Conservation (phyloP, 2,888 invertebrate species). For the Microctonus hyperodae region DNA sequence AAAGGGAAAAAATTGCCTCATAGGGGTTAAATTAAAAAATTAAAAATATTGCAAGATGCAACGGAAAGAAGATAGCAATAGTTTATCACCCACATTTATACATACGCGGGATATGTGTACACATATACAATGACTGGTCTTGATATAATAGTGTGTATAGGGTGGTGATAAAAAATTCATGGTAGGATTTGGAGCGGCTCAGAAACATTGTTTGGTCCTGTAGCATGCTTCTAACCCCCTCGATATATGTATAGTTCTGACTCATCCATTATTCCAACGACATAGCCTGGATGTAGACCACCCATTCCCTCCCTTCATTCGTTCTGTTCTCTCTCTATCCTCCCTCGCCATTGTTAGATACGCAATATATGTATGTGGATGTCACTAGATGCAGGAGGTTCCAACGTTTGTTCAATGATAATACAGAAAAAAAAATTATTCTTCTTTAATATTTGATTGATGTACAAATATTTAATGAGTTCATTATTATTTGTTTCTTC, state of each 20-base stretch:
- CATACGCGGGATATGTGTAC: too few species aligned
- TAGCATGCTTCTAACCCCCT: slow-evolving; percentile 47
- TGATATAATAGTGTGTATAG: slow-evolving; percentile 8
- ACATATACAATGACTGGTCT: too few species aligned
- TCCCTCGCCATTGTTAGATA: not conserved
- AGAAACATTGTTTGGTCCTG: slow-evolving; percentile 54
- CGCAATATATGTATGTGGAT: not conserved
- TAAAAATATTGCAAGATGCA: not conserved
- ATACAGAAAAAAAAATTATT: not conserved
- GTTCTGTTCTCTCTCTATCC: not conserved
- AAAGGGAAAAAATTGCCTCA: too few species aligned
- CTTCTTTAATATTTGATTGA: not conserved
- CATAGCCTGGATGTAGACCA: slow-evolving; percentile 37
- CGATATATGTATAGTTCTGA: slow-evolving; percentile 17
- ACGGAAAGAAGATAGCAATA: not conserved
- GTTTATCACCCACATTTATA: too few species aligned
- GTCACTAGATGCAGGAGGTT: not conserved
- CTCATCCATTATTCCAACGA: slow-evolving; percentile 55
- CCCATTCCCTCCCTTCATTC: slow-evolving; percentile 6
- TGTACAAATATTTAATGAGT: not conserved
- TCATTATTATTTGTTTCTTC: not conserved
- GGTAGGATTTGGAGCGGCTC: slow-evolving; percentile 52
- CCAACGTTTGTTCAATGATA: not conserved
- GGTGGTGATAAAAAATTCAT: slow-evolving; percentile 54
- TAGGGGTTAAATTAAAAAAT: not conserved